phyloP scores from a whole-genome alignment of 2,113 vertebrate genomes.

The Pangasianodon gigas region DNA sequence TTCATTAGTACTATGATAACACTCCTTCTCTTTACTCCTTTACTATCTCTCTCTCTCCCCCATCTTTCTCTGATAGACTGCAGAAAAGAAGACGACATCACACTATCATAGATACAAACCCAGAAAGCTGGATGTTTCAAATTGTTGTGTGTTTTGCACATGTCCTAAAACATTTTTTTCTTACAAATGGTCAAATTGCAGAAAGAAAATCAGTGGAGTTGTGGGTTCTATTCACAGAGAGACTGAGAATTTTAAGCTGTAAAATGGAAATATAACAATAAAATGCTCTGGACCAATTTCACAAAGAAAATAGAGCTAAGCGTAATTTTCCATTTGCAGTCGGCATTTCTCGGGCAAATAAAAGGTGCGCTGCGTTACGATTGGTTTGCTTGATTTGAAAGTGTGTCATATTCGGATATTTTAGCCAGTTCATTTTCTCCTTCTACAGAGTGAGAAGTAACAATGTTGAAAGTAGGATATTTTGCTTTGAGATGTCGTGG shows the following conservation, averaged over 20 bases:
- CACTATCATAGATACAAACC: neutral
- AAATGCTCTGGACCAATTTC: neutral
- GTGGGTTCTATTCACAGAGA: neutral
- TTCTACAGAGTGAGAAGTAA: neutral
- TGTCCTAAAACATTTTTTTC: neutral
- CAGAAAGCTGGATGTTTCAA: neutral
- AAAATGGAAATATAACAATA: neutral
- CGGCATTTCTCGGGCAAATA: neutral
- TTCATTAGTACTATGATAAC: constrained; percentile 34
- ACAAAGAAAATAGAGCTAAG: neutral
- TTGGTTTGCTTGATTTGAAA: too few relatives aligned
- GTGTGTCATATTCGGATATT: neutral
- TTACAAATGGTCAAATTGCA: neutral
- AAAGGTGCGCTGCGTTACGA: too few relatives aligned
- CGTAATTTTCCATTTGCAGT: neutral
- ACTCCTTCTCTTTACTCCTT: neutral
- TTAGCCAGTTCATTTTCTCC: neutral
- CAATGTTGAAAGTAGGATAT: neutral
- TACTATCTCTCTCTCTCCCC: neutral
- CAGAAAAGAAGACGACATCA: neutral
- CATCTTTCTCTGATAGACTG: neutral
- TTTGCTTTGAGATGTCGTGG: neutral
- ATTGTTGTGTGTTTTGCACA: neutral
- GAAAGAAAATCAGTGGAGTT: neutral
- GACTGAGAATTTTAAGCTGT: neutral